phyloP scores from a whole-genome alignment of 2,888 invertebrate species.

The Unio pictorum region DNA sequence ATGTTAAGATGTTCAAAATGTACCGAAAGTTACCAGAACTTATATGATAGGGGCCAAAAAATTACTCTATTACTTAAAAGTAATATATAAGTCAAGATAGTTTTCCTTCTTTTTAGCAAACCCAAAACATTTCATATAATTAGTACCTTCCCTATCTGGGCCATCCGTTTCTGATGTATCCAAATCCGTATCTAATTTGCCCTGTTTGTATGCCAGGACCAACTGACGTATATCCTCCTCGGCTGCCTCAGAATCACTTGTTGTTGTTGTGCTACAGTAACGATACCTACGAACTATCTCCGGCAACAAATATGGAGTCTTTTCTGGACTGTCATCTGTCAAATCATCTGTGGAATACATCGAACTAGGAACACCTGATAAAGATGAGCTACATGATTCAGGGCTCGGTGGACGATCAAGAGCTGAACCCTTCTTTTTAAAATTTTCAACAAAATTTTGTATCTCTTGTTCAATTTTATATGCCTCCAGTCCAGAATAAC shows the following conservation, averaged over 20 bases:
- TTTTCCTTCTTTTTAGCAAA: not conserved
- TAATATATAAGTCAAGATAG: too few species aligned
- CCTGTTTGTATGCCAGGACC: constrained; percentile 35
- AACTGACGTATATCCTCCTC: constrained; percentile 34
- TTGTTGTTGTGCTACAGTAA: constrained; percentile 36
- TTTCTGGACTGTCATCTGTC: constrained; percentile 52
- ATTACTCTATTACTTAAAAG: too few species aligned
- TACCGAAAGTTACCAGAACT: too few species aligned
- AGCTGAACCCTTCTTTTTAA: constrained; percentile 55
- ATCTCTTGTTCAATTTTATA: constrained; percentile 62
- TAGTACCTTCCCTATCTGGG: constrained; percentile 24
- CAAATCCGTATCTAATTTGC: constrained; percentile 24
- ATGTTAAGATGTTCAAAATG: too few species aligned
- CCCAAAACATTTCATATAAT: not conserved
- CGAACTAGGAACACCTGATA: constrained; percentile 54
- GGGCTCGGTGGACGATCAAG: constrained; percentile 48
- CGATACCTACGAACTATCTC: constrained; percentile 38
- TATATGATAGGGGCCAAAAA: too few species aligned
- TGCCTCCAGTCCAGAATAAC: constrained; percentile 36
- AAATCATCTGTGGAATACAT: constrained; percentile 57
- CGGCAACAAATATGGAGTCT: constrained; percentile 39
- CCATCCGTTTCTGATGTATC: constrained; percentile 40
- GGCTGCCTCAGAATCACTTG: constrained; percentile 45
- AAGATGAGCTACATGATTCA: constrained; percentile 37
- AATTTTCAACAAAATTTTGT: constrained; percentile 62